phyloP scores from a whole-genome alignment of 2,888 invertebrate species.

The Eupithecia subfuscata region DNA sequence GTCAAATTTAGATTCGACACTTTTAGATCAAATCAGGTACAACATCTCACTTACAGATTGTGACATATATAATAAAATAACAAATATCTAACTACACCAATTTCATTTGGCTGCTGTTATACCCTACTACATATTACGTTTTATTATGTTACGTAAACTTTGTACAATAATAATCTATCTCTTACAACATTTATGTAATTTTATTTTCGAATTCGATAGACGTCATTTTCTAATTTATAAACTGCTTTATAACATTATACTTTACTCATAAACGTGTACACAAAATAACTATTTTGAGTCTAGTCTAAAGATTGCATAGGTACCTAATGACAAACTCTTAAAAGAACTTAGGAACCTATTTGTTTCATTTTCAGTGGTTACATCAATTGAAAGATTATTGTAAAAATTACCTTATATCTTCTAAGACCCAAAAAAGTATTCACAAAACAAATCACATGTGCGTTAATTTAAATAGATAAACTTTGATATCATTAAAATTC shows the following conservation, averaged over 20 bases:
- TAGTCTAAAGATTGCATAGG: constrained; percentile 33
- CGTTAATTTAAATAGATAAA: constrained; percentile 15
- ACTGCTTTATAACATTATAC: constrained; percentile 20
- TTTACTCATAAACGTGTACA: constrained; percentile 58
- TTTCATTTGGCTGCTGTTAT: constrained; percentile 19
- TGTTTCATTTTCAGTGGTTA: constrained; percentile 3
- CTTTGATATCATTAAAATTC: constrained; percentile 26
- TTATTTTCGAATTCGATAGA: constrained; percentile 41
- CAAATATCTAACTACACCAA: not conserved
- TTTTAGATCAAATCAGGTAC: constrained; percentile 32
- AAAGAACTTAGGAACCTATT: constrained; percentile 12
- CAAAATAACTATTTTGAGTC: constrained; percentile 65
- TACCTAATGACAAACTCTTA: not conserved
- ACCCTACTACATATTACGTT: constrained; percentile 29
- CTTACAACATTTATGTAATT: constrained; percentile 31
- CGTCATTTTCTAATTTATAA: constrained; percentile 29
- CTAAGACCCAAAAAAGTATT: constrained; percentile 5
- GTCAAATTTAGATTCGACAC: constrained; percentile 11
- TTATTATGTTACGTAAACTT: constrained; percentile 33
- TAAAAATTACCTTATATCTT: constrained; percentile 13
- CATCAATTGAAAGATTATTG: not conserved
- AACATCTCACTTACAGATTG: constrained; percentile 5
- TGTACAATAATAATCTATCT: constrained; percentile 43
- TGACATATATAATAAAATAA: constrained; percentile 9
- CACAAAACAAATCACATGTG: constrained; percentile 32